Evolutionary conservation across 2,888 invertebrate genomes (phyloP).

Genomic region (Megalurothrips usitatus): DNA sequence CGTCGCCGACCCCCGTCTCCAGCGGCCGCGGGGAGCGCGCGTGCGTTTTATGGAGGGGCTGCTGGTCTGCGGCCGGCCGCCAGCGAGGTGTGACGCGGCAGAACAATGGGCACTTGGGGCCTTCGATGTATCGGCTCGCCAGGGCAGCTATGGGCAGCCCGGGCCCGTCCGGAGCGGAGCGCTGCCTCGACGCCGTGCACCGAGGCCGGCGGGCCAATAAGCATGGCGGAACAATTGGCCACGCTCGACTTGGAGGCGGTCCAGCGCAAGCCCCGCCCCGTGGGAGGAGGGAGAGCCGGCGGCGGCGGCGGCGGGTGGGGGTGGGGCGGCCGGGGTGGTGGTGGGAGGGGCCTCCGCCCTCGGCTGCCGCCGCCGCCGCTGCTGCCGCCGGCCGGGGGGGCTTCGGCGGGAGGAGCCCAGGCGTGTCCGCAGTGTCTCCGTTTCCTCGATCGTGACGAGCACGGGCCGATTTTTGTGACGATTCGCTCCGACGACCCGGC

Average conservation of each 20-base stretch:
- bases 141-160: no score
- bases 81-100: background rate
- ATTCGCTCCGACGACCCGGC: background rate
- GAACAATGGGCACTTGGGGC: background rate
- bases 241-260: conserved; percentile 14
- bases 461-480: background rate
- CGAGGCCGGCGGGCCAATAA: background rate
- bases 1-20: no score
- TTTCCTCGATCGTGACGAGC: conserved; percentile 16
- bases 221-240: conserved; percentile 8
- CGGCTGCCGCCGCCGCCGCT: background rate
- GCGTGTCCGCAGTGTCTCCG: conserved; percentile 13
- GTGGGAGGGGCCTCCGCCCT: background rate
- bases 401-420: background rate
- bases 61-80: no score
- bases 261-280: background rate
- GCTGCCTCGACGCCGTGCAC: background rate
- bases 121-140: no score
- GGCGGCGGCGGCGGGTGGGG: background rate
- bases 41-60: no score
- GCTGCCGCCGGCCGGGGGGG: background rate
- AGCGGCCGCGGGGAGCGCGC: no score
- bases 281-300: background rate
- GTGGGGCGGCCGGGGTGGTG: background rate
- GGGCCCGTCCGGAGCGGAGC: no score